Evolutionary conservation across 1,140 invertebrate species (phyloP), one percentile per base, ranked within the genome.

Genomic region (Frieseomelitta varia): DNA sequence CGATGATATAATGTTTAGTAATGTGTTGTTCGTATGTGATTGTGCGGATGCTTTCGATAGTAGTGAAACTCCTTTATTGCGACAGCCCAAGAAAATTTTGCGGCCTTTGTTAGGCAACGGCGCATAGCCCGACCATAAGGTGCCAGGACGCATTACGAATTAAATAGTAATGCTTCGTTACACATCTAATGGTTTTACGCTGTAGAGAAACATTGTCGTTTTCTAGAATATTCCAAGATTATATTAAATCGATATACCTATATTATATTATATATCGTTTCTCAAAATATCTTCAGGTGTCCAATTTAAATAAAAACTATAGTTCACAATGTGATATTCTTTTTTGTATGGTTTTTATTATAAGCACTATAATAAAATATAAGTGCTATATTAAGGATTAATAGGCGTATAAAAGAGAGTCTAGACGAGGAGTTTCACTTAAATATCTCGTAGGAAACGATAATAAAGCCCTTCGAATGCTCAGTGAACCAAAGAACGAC

Each of bases 31-130:
- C n/a, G 82, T 77, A 74, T 77, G 87, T 85, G 90, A 91, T 90
- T 81, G 84, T 74, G 69, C 83, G 86, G 55, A 93, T 79, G 56
- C 91, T 94, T 93, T 93, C 92, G 87, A 88, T 89, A 67, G 81
- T 63, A 89, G 92, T 91, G 92, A 93, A 93, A 93, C 92, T 91
- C 81, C 79, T 61, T 27, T 79, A 87, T 93, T 93, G 92, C 92
- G 84, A 93, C 89, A 93, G 58, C 74, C 17, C 63, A 79, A 82
- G 90, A 91, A 93, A 92, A 92, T 90, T 90, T 58, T 78, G 79
- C 65, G 74, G 78, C 79, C 85, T 86, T 56, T 85, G 67, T 93
- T 93, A 86, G 73, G 87, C 88, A 93, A 93, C 85, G 61, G 55
- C 61, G 19, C 67, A 34, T 24, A 10, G 56, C 4, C 19, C 4